Base-by-base conservation (phyloP, 2,888 invertebrate species). In the Steromphala cineraria region DNA sequence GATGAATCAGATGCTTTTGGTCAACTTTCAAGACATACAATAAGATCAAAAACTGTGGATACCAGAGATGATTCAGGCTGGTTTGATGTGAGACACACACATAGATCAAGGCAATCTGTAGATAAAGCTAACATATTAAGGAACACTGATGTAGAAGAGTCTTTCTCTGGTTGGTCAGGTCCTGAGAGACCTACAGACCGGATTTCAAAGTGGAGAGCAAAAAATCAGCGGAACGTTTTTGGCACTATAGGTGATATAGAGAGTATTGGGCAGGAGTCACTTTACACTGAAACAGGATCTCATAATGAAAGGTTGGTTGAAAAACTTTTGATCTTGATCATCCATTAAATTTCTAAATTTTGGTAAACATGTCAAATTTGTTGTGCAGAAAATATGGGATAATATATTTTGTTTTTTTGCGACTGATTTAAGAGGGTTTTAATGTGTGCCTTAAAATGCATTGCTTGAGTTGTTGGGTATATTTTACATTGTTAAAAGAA, bases 1-100 rank as follows among this genome's bases (percentile, higher is more conserved):
- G 31, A 40, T 46, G 75, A 67, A 36, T 36, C 46, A 21, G 80
- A 82, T 78, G 28, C 21, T 0, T 82, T 82, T 82, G 82, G 82
- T 17, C 7, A 67, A 28, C 52, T 67, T 7, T 28, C 19, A 53
- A 52, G 40, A 75, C 24, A 15, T 15, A 46, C 19, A 53, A 84
- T 55, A 80, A 79, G n/a, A 46, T 21, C 53, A 28, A 40, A n/a
- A n/a, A 52, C 5, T 56, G 2, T n/a, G 15, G 46, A 21, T 19
- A 17, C 2, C 56, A 75, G 7, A 53, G 7, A 36, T 53, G 28
- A 21, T 52, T 7, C 1, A 15, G 36, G 10, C 31, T 21, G 36
- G 46, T 7, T 46, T 19, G 40, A 19, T 2, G 15, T 55, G 19
- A 56, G 52, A 78, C 13, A 56, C 71, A 24, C 3, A 24, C 19